phyloP scores from a whole-genome alignment of 2,113 vertebrate species.

The Scomber scombrus region DNA sequence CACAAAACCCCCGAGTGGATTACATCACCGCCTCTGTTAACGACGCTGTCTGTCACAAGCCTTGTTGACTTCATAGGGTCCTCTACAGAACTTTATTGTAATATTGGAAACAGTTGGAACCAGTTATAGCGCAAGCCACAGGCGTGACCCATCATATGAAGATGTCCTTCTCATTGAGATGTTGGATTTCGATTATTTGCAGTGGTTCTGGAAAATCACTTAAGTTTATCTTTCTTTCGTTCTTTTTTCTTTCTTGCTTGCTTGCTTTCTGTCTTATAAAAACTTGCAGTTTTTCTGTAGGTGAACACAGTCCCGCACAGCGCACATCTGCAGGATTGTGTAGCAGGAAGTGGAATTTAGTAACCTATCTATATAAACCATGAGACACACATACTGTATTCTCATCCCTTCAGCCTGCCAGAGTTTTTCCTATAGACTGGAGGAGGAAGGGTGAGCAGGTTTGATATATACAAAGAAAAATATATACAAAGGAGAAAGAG shows the following conservation, averaged over 20 bases:
- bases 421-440: conserved; percentile 16
- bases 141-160: conserved; percentile 25
- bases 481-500: conserved; percentile 34
- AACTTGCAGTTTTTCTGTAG: conserved; percentile 20
- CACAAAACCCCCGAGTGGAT: conserved; percentile 72
- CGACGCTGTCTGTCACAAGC: conserved; percentile 64
- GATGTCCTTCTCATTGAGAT: conserved; percentile 9
- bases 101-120: conserved; percentile 64
- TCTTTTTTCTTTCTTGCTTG: conserved; percentile 13
- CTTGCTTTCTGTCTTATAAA: conserved; percentile 13
- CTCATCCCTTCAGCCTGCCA: conserved; percentile 32
- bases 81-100: conserved; percentile 50
- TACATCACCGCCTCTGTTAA: conserved; percentile 76
- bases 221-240: background rate
- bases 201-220: conserved; percentile 2
- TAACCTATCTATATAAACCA: conserved; percentile 62
- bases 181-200: conserved; percentile 38
- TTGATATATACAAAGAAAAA: conserved; percentile 36
- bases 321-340: conserved; percentile 72
- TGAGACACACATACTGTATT: conserved; percentile 36
- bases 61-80: conserved; percentile 64
- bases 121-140: conserved; percentile 41
- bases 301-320: conserved; percentile 36
- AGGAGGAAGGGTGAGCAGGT: conserved; percentile 20
- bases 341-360: conserved; percentile 67